These are phyloP conservation scores for Pteropus alecto DNA, from an alignment of 2,113 vertebrate genomes.

Conservation along the genomic window DNA sequence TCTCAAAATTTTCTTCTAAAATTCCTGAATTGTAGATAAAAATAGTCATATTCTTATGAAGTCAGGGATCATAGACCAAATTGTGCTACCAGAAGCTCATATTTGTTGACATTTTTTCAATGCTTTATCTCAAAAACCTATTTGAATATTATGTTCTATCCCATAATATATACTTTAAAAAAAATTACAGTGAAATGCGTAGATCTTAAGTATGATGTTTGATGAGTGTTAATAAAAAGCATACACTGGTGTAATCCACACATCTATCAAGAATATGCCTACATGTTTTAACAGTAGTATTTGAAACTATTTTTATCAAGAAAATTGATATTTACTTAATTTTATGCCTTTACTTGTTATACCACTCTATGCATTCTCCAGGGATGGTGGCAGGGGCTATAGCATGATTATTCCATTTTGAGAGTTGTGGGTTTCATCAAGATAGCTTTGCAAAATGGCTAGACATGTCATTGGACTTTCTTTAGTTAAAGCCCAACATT, in stretches of 20 bases:
- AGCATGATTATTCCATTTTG: constrained; percentile 15
- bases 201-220: background rate
- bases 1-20: background rate
- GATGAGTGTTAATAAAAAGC: background rate
- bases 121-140: constrained; percentile 11
- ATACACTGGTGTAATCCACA: background rate
- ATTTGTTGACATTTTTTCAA: constrained; percentile 4
- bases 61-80: background rate
- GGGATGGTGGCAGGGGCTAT: background rate
- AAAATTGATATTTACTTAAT: background rate
- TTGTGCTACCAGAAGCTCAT: constrained; percentile 15
- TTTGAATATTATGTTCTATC: background rate
- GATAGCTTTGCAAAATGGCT: background rate
- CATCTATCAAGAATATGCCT: background rate
- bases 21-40: background rate
- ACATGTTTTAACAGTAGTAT: background rate
- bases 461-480: background rate
- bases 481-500: background rate
- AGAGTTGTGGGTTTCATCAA: background rate
- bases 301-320: constrained; percentile 8
- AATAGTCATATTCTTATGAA: background rate
- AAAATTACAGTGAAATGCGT: background rate
- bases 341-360: background rate
- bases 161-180: background rate
- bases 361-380: background rate